A percentile compares a stretch with the other conserved stretches of the same genome.
phyloP scores from a whole-genome alignment of 2,113 vertebrate species.

The Catharus fuscescens region DNA sequence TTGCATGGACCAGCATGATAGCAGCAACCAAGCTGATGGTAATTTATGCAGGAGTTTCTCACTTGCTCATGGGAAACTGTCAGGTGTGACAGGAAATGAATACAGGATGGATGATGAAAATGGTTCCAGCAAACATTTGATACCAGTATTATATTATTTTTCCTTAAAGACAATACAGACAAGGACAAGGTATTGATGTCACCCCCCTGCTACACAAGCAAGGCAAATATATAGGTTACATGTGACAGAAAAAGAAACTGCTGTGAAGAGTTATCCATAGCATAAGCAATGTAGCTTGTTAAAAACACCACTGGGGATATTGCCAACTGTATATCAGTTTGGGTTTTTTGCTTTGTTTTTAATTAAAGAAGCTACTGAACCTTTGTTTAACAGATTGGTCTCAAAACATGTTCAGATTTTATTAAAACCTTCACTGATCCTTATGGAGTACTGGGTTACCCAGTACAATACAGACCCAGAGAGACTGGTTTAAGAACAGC shows the following conservation, averaged over 20 bases:
- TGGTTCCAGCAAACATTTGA: background rate
- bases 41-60: conserved; percentile 7
- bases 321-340: background rate
- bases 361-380: background rate
- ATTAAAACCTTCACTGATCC: background rate
- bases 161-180: background rate
- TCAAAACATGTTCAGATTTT: background rate
- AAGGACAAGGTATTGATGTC: background rate
- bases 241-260: background rate
- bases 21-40: background rate
- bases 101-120: background rate
- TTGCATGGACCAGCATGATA: conserved; percentile 17
- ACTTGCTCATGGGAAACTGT: conserved; percentile 29
- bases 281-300: background rate
- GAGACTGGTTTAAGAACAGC: background rate
- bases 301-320: background rate
- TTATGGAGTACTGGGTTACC: background rate
- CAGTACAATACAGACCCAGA: background rate
- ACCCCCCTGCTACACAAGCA: background rate
- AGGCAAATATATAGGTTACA: background rate
- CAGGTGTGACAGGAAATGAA: background rate
- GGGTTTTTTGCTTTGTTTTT: background rate
- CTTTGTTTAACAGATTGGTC: background rate
- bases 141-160: background rate
- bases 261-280: background rate